phyloP scores from a whole-genome alignment of 2,888 invertebrate species.

The Torymus aiolomorphi region DNA sequence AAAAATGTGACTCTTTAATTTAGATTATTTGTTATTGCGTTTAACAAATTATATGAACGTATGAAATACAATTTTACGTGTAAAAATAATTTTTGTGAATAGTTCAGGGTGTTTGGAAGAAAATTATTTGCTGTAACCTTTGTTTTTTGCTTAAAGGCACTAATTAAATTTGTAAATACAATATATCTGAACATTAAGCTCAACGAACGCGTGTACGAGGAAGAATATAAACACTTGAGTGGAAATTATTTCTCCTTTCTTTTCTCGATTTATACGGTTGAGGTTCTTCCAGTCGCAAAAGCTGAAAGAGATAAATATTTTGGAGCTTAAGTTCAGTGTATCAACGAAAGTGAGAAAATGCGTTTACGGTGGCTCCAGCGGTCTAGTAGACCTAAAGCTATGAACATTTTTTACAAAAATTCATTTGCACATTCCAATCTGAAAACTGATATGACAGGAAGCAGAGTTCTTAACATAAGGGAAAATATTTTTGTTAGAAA shows the following conservation, averaged over 20 bases:
- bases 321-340: slow-evolving; percentile 49
- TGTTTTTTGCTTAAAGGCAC: slow-evolving; percentile 54
- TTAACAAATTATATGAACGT: slow-evolving; percentile 47
- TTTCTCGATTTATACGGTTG: slow-evolving; percentile 11
- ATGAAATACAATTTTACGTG: slow-evolving; percentile 50
- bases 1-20: slow-evolving; percentile 30
- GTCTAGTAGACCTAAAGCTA: no score
- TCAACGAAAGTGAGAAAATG: slow-evolving; percentile 28
- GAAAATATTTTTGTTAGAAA: no score
- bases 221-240: slow-evolving; percentile 19
- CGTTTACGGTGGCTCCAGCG: no score
- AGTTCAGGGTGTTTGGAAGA: slow-evolving; percentile 53
- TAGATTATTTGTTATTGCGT: slow-evolving; percentile 53
- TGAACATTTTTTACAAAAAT: no score
- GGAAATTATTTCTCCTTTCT: slow-evolving; percentile 34
- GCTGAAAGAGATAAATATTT: slow-evolving; percentile 17
- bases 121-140: slow-evolving; percentile 49
- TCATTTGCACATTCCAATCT: no score
- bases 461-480: no score
- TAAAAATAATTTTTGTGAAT: slow-evolving; percentile 54
- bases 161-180: slow-evolving; percentile 56
- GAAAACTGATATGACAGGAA: no score
- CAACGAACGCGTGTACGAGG: neutral
- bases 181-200: slow-evolving; percentile 49
- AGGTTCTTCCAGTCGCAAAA: slow-evolving; percentile 34